Evolutionary conservation across 2,888 invertebrate genomes (phyloP), one percentile per base, ranked within the genome.

Genomic region (Ellobium chinense): DNA sequence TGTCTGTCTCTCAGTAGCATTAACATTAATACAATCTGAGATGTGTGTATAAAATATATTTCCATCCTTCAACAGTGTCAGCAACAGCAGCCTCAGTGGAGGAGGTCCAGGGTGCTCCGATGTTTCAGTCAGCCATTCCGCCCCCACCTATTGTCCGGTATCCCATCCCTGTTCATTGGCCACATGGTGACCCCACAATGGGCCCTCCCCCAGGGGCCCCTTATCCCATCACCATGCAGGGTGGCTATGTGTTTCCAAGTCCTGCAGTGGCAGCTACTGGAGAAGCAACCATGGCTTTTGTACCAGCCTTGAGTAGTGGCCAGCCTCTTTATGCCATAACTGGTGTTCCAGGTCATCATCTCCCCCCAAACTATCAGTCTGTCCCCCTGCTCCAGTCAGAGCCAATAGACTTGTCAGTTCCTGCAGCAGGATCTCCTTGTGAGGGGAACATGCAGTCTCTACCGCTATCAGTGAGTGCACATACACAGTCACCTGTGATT

Each of bases 131-230:
- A 9, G 36, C 31, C 21, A 37, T 75, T 36, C 80, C 74, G 12
- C 74, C 80, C n/a, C 79, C 80, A 21, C 46, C 74, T 14, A 69
- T 70, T 24, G 29, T 75, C 36, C 69, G 69, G 1, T 80, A 29
- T 36, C 46, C 75, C 5, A 54, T 80, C 18, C 80, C 80, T n/a
- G 62, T 80, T 21, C 80, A 73, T 12, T 80, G 80, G 80, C 14
- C 69, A 21, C 65, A 36, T 39, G 66, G 68, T 18, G 56, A 69
- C 24, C 69, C 68, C 5, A 27, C 37, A 34, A 18, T 69, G 37
- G 39, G 46, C 54, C 62, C 66, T 24, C 68, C 37, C 2, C 12
- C 65, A 37, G 80, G 46, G 5, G 27, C 74, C n/a, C 78, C 46
- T 66, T 80, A 66, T 62, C 60, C 80, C 24, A 74, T 68, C n/a